Evolutionary conservation across 2,113 vertebrate species (phyloP).

Genomic region (Merops nubicus): DNA sequence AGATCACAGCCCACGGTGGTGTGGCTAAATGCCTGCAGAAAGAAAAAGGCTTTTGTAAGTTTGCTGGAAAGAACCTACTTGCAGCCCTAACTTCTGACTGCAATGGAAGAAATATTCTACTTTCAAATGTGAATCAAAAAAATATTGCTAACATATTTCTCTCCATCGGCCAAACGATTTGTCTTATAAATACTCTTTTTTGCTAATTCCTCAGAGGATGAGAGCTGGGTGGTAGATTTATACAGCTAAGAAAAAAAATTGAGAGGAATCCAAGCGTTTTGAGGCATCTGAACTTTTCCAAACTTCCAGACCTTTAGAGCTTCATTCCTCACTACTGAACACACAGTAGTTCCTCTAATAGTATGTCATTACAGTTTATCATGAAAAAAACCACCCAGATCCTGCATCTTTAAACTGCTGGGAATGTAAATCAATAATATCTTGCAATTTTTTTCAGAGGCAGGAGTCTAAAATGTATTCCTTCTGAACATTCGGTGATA

Average conservation of each 20-base stretch:
- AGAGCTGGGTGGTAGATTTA: conserved; percentile 68
- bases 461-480: not conserved
- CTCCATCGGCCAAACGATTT: conserved; percentile 40
- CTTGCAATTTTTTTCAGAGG: not conserved
- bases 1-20: conserved; percentile 57
- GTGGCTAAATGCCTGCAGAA: conserved; percentile 53
- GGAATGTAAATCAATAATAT: not conserved
- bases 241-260: conserved; percentile 35
- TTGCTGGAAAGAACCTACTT: conserved; percentile 50
- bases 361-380: not conserved
- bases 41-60: conserved; percentile 70
- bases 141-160: conserved; percentile 53
- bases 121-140: conserved; percentile 60
- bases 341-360: conserved; percentile 40
- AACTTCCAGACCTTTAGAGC: conserved; percentile 47
- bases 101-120: conserved; percentile 58
- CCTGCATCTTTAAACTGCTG: not conserved
- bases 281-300: conserved; percentile 62
- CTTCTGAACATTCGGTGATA: not conserved
- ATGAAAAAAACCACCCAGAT: not conserved
- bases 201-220: conserved; percentile 54
- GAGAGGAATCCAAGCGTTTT: conserved; percentile 58
- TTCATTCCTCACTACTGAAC: conserved; percentile 45
- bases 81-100: conserved; percentile 31
- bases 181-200: conserved; percentile 40